Evolutionary conservation across 1,140 invertebrate species (phyloP).

Genomic region (Epicauta chinensis): DNA sequence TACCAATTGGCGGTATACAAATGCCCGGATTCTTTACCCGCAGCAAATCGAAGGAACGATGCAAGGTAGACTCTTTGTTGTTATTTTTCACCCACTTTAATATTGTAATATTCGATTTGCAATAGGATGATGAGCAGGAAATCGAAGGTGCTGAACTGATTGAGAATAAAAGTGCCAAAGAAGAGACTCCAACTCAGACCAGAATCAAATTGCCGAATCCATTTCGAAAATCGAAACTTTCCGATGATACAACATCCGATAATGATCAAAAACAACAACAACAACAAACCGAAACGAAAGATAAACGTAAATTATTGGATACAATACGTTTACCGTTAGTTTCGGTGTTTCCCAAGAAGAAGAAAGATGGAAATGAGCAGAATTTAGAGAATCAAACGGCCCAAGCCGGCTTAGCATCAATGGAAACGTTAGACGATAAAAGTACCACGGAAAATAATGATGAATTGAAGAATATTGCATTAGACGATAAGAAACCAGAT

Average conservation of each 20-base stretch:
- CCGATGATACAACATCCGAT: constrained; percentile 21
- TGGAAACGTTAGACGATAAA: constrained; percentile 67
- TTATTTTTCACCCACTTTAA: neutral
- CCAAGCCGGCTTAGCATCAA: constrained; percentile 65
- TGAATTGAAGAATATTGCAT: constrained; percentile 63
- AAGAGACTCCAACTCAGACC: constrained; percentile 29
- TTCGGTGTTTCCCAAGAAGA: constrained; percentile 50
- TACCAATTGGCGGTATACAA: constrained; percentile 75
- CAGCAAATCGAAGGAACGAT: constrained; percentile 65
- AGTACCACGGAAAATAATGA: constrained; percentile 45
- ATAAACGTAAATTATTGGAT: constrained; percentile 48
- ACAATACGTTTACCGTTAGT: constrained; percentile 59
- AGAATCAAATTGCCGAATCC: constrained; percentile 42
- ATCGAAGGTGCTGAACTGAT: constrained; percentile 37
- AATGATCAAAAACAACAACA: constrained; percentile 29
- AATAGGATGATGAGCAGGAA: constrained; percentile 31
- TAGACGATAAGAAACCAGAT: constrained; percentile 44
- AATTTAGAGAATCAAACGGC: constrained; percentile 37
- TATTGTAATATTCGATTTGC: constrained; percentile 3
- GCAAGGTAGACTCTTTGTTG: constrained; percentile 49
- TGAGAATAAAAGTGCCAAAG: constrained; percentile 34
- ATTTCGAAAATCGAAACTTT: constrained; percentile 39
- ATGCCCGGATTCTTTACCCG: constrained; percentile 75
- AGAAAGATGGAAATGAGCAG: constrained; percentile 32
- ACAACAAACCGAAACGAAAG: constrained; percentile 32